Evolutionary conservation across 1,140 invertebrate genomes (phyloP), one percentile per base, ranked within the genome.

Genomic region (Tyrophagus putrescentiae): DNA sequence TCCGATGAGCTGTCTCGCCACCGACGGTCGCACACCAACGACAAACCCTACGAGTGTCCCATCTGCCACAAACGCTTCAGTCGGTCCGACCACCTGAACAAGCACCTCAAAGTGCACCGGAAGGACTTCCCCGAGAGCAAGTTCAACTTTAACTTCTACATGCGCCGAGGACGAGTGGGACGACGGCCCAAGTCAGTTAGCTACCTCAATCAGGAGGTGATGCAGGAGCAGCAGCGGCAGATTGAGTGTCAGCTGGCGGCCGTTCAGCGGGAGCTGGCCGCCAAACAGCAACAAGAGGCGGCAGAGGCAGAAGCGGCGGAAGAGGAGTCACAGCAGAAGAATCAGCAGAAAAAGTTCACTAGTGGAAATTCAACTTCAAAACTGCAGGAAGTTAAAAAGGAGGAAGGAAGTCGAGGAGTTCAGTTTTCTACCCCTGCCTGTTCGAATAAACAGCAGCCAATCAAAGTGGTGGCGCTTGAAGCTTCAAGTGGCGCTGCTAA

Each of bases 1-100:
- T 94, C 90, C 0, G 92, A 96, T 68, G 91, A 96, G 71, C 73
- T 96, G 32, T 63, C 62, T 2, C 75, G 87, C 39, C 85, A 88
- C 66, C 78, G 81, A 45, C 75, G 85, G 57, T 87, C 84, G 39
- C 85, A 88, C 70, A 85, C 83, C 0, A 86, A 85, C 1, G 73
- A 86, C 1, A 88, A 92, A 70, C 89, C 89, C 0, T 93, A 92
- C 70, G 78, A 81, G 13, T 93, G 88, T 69, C 74, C 78, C 27
- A 78, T 87, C 63, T 93, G 89, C 68, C 76, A 79, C 36, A 91
- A 92, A 70, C 77, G 82, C 63, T 93, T 93, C 70, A 84, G 86
- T 1, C 77, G 89, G 16, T 90, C 86, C 44, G 89, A 93, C 71
- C 89, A 93, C 67, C 76, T 93, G 29, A 80, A 87, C 42, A 93